Evolutionary conservation across 2,113 vertebrate species (phyloP).

Genomic region (Emydura subglobosa): DNA sequence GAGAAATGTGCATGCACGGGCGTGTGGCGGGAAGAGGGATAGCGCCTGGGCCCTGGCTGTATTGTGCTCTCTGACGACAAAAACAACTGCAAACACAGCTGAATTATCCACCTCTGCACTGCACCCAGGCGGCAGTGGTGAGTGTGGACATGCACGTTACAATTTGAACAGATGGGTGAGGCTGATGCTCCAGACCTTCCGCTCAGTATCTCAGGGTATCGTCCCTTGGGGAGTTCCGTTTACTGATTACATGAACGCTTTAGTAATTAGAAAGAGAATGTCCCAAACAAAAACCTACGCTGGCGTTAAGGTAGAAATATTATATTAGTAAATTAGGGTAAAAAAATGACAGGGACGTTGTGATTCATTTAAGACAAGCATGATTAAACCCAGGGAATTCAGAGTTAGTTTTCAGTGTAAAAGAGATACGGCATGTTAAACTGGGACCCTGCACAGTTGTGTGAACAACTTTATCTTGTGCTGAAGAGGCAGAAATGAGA

Average conservation of each 20-base stretch:
- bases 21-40: not conserved
- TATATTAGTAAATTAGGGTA: too few species aligned
- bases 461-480: not conserved
- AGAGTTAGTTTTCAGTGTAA: not conserved
- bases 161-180: not conserved
- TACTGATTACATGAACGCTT: not conserved
- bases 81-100: too few species aligned
- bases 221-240: not conserved
- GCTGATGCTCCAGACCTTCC: not conserved
- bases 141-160: not conserved
- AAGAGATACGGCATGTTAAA: rapidly evolving
- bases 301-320: too few species aligned
- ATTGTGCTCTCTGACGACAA: rapidly evolving
- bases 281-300: not conserved
- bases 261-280: conserved; percentile 5
- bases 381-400: not conserved
- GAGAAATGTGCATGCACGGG: not conserved
- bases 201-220: not conserved
- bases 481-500: not conserved
- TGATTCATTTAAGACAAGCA: too few species aligned
- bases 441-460: rapidly evolving
- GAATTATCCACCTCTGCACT: not conserved
- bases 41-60: rapidly evolving
- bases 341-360: too few species aligned
- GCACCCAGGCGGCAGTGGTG: rapidly evolving